Evolutionary conservation across 2,888 invertebrate species (phyloP), one percentile per base, ranked within the genome.

Genomic region (Andricus curvator): DNA sequence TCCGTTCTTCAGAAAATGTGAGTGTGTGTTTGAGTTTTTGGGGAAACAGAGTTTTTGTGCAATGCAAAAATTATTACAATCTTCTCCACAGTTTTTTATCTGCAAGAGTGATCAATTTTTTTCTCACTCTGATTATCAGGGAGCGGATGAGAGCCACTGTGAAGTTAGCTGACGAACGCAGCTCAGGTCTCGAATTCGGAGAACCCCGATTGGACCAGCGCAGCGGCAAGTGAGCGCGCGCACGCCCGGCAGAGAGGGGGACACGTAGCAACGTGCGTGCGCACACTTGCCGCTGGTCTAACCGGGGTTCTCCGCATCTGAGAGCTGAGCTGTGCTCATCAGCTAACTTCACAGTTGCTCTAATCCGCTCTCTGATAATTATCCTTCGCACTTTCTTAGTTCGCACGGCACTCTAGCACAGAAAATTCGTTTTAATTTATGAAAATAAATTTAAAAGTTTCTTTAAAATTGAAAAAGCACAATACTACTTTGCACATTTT

Each of bases 21-120:
- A 74, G 74, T 74, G 74, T 74, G 51, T 74, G 74, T 48, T 74
- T 74, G 51, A 74, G 33, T 74, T 74, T 74, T 74, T 74, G 74
- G 74, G 74, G 74, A 74, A 74, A 74, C 51, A 74, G 74, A 74
- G 74, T 74, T 74, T 74, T 74, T 56, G n/a, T 33, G 56, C 33
- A 56, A 56, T 51, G 20, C 33, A 74, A 74, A 68, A 68, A 41
- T 25, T 44, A 41, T 74, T 33, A 17, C 51, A 51, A 74, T 74
- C 74, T 74, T 56, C 33, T 74, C 51, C 74, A 74, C 33, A n/a
- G 4, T 37, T 20, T 74, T 74, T 74, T 25, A 62, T 62, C 22
- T 62, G 62, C 25, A 25, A 25, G 22, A 25, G 56, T 56, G 48
- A 70, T 70, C 70, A 48, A 67, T 67, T 67, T 66, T 67, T 22